Base-by-base conservation (phyloP, 2,888 invertebrate species). In the Melinopterus prodromus region DNA sequence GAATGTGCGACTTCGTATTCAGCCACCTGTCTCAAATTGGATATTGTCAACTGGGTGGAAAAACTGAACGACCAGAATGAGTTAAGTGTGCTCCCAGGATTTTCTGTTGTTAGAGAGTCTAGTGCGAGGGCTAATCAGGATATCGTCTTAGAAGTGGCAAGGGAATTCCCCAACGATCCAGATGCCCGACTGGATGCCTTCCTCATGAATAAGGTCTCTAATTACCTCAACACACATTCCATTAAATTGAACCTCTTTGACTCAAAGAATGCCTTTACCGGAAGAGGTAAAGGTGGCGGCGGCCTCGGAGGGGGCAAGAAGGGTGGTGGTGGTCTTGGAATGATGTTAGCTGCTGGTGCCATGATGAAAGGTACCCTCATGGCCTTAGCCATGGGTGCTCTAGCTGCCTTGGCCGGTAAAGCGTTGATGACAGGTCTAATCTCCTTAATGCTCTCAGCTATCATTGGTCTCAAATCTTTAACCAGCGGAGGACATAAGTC, bases 351-450 rank as follows among this genome's bases (percentile, higher is more conserved):
- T 0, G 91, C 90, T 12, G 89, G 90, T 26, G 89, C 92, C 84
- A 91, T 92, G 91, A 92, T 92, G 90, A 92, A 92, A 91, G 95
- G 95, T 82, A 95, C 95, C 0, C 87, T 89, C 0, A 92, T 95
- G 88, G 94, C 96, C 0, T 86, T 96, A 53, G 95, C 94, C 9
- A 85, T 93, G 12, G 95, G 95, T 12, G 95, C 93, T 0, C 89
- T 96, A 3, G 96, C 96, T 0, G 90, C 95, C 76, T 90, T 96
- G 69, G 96, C 96, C 7, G 96, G 96, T 9, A 96, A 96, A 87
- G 96, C 96, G 0, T 87, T 96, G 16, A 94, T 96, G 94, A 95
- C 96, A 0, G 95, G 95, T 1, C 87, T 96, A 79, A 94, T 96
- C 92, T 95, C 96, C 0, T 90, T 96, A 0, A 92, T 96, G 83